A percentile compares a stretch with the other conserved stretches of the same genome.
Evolutionary conservation across 2,113 vertebrate genomes (phyloP).

Genomic region (Lepus europaeus): DNA sequence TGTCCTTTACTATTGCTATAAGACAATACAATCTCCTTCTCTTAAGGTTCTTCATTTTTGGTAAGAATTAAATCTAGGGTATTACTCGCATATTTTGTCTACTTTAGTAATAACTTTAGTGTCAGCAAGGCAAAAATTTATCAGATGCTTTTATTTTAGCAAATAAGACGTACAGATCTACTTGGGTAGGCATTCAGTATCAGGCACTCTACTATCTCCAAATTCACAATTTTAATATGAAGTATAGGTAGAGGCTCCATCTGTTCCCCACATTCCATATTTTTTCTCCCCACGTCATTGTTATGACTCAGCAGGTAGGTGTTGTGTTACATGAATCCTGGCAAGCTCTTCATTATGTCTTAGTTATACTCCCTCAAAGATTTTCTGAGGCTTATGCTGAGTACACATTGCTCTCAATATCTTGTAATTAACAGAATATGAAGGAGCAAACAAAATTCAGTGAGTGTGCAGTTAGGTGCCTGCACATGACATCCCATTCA

Average conservation of each 20-base stretch:
- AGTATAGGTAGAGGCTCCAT: background rate
- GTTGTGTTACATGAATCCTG: background rate
- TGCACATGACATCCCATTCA: too few species aligned
- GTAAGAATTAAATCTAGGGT: slow-evolving; percentile 21
- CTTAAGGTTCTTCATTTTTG: background rate
- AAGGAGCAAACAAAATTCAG: slow-evolving; percentile 43
- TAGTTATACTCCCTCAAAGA: background rate
- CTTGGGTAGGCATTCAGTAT: background rate
- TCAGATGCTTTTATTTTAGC: background rate
- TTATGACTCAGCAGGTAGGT: background rate
- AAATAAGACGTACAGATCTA: background rate
- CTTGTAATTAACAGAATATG: background rate
- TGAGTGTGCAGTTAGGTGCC: background rate
- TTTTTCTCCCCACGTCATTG: background rate
- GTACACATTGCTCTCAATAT: background rate
- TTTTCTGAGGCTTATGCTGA: background rate
- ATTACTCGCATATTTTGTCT: background rate
- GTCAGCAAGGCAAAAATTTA: background rate
- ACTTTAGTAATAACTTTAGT: background rate
- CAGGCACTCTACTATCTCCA: background rate
- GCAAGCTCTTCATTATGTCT: background rate
- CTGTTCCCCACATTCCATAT: background rate
- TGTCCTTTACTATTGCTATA: background rate
- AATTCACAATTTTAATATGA: background rate
- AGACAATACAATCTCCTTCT: background rate